A percentile compares a stretch with the other conserved stretches of the same genome.
phyloP scores from a whole-genome alignment of 2,113 vertebrate genomes.

The Aphelocoma coerulescens region DNA sequence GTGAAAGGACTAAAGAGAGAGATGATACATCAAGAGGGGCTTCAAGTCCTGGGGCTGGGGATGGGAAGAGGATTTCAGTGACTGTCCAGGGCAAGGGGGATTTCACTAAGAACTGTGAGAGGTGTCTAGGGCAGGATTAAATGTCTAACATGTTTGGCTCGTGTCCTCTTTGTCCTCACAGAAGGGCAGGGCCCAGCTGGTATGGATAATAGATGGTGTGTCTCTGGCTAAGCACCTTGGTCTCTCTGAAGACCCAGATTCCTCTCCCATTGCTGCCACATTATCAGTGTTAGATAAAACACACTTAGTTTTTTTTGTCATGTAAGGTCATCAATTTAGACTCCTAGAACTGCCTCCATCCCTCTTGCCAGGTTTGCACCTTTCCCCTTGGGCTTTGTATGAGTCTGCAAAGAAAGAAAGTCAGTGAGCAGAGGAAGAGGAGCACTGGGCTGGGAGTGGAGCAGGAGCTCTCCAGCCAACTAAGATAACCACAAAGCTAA shows the following conservation, averaged over 20 bases:
- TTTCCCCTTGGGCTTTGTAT: not conserved
- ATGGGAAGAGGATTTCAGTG: not conserved
- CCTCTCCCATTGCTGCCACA: not conserved
- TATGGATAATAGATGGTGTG: not conserved
- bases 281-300: not conserved
- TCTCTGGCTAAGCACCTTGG: not conserved
- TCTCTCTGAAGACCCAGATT: not conserved
- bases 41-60: not conserved
- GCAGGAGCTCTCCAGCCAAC: not conserved
- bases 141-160: not conserved
- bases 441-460: not conserved
- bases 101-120: not conserved
- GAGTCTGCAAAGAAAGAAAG: not conserved
- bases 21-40: not conserved
- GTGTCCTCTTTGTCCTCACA: not conserved
- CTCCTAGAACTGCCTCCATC: not conserved
- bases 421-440: not conserved
- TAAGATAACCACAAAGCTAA: not conserved
- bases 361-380: not conserved
- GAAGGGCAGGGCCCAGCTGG: not conserved
- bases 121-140: not conserved
- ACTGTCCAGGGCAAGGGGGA: not conserved
- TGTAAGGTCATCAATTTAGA: not conserved
- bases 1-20: not conserved
- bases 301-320: not conserved